Base-by-base conservation (phyloP, 2,797 vertebrate genomes). In the Ceyx erithaca region DNA sequence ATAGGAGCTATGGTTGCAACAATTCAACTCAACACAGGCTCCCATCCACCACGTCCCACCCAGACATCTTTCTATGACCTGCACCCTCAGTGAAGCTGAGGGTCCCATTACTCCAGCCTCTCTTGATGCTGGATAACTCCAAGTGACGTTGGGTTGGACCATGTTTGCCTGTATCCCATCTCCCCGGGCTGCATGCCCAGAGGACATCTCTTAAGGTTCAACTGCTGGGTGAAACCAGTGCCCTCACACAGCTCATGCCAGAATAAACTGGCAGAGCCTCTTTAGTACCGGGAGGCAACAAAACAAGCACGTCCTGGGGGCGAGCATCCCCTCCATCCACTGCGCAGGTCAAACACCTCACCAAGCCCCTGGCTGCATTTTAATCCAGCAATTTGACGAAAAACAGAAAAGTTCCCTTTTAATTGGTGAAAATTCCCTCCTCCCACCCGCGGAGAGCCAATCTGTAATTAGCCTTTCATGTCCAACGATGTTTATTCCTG, bases 381-480 rank as follows among this genome's bases (percentile, higher is more conserved):
- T 66, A 85, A 76, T 92, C 46, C 78, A 77, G 61, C 75, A 41
- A 79, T 93, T 80, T 90, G 30, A 84, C 2, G 10, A 80, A 81
- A 88, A 90, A 6, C 91, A 94, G 80, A 63, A 28, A 67, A 86
- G 92, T 80, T 92, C 80, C 91, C 66, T 93, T 91, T 85, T 91
- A 90, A 95, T 93, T 95, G 92, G 94, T 89, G 91, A 58, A 95
- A 94, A 92, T 93, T 91, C 94, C 93, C 93, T 66, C 93, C 95
- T 96, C 93, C 95, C 49, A 72, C 91, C 87, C 33, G 25, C 0
- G 1, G 70, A 94, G 88, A 80, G 33, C 93, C 95, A 96, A 94
- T 93, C 95, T 94, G 78, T 85, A 92, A 96, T 93, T 93, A 92
- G 94, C 75, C 92, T 96, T 95, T 96, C 94, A 96, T 96, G 95